These are phyloP conservation scores for Solenodon paradoxus DNA, from an alignment of 2,113 vertebrate species.

Conservation along the genomic window DNA sequence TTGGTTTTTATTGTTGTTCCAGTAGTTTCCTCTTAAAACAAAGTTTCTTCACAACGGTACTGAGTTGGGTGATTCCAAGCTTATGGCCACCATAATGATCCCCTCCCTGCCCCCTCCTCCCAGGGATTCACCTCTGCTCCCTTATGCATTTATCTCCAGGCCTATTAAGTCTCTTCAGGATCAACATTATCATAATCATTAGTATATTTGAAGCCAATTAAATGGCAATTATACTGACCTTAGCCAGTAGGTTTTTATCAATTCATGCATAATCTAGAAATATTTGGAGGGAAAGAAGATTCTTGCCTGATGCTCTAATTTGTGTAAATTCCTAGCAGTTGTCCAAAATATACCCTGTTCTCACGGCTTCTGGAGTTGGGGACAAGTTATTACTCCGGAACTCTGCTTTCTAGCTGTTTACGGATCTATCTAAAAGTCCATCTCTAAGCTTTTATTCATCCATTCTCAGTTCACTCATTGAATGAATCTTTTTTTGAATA, in stretches of 20 bases:
- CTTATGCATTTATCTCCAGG: not conserved
- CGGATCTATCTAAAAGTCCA: too few relatives aligned
- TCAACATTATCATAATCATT: slow-evolving; percentile 39
- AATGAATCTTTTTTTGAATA: not conserved
- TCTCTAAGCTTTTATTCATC: not conserved
- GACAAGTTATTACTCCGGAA: not conserved
- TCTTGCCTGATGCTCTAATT: not conserved
- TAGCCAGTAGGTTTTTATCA: slow-evolving; percentile 24
- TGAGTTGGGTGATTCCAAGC: not conserved
- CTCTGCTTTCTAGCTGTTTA: not conserved
- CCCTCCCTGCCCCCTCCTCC: accelerated
- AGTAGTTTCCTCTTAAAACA: not conserved
- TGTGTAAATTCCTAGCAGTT: not conserved
- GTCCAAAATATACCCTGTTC: accelerated
- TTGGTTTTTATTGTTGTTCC: not conserved
- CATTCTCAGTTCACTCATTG: not conserved
- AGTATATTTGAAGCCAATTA: slow-evolving; percentile 46
- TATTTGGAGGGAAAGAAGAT: slow-evolving; percentile 26
- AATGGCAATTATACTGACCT: slow-evolving; percentile 15
- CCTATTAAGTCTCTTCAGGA: slow-evolving; percentile 3
- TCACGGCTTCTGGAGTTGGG: not conserved
- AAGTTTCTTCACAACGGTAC: not conserved
- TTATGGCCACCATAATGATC: not conserved
- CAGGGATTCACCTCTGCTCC: not conserved
- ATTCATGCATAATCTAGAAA: not conserved